A percentile compares a stretch with the other conserved stretches of the same genome.
These are phyloP conservation scores for Delia radicum DNA, from an alignment of 1,140 invertebrate species.

Conservation along the genomic window DNA sequence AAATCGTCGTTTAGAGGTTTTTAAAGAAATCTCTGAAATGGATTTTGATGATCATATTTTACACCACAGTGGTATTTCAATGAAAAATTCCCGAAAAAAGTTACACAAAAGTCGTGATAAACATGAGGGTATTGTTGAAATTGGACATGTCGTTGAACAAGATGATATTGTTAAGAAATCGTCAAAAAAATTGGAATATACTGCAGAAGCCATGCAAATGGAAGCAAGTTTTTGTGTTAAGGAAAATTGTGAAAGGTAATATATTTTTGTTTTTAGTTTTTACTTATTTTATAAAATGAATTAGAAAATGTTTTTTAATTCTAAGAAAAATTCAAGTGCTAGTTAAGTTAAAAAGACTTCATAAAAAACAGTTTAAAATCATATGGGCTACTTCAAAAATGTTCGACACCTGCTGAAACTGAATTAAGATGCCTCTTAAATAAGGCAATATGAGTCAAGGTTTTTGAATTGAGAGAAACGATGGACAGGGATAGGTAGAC, in stretches of 20 bases:
- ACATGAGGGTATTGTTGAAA: constrained; percentile 45
- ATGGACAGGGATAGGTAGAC: no score
- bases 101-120: constrained; percentile 21
- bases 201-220: constrained; percentile 44
- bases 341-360: no score
- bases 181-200: constrained; percentile 29
- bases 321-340: no score
- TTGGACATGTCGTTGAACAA: constrained; percentile 36
- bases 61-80: constrained; percentile 34
- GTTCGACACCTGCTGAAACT: no score
- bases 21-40: constrained; percentile 49
- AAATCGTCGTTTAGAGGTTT: constrained; percentile 51
- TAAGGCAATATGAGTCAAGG: no score
- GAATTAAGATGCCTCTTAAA: no score
- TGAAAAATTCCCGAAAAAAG: constrained; percentile 23
- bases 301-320: no score
- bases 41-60: constrained; percentile 51
- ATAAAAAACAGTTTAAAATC: no score
- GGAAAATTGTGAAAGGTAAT: background rate
- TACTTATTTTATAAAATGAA: no score
- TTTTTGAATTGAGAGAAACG: no score
- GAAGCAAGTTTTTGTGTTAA: constrained; percentile 48
- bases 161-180: constrained; percentile 19
- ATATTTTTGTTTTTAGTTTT: background rate
- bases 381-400: no score